Evolutionary conservation across 2,113 vertebrate species (phyloP), one percentile per base, ranked within the genome.

Genomic region (Maccullochella peelii): DNA sequence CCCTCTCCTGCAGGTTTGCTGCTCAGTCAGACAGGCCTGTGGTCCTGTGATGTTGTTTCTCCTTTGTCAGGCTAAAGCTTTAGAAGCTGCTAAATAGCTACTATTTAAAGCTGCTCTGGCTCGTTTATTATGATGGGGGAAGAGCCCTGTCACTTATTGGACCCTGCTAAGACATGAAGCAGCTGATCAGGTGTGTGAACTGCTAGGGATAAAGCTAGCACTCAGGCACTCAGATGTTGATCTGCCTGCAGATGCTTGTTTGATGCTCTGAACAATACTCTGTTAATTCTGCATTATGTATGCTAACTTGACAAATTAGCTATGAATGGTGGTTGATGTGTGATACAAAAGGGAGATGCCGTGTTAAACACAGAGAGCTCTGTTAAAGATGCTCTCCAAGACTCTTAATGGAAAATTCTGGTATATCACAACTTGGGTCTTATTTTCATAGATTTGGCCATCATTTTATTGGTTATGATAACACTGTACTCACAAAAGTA

Each of bases 1-100:
- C 85, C 74, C 76, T 44, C 61, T 75, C 75, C 86, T 68, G 74
- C 55, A 82, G 84, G 57, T 50, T 75, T 66, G 38, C 70, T 73
- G 68, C 67, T 52, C 47, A 38, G 54, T 80, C 72, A 59, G 38
- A 38, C 57, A 10, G 54, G 40, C 52, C 77, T 66, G 72, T 57
- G 58, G 72, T 27, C 27, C 55, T 80, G 47, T 47, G 80, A 86
- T 63, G 73, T 27, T 71, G 12, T 14, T 21, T 25, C 77, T 79
- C 38, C 47, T 86, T 73, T 74, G 82, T 88, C 62, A 59, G 65
- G n/a, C 50, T 65, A 4, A 65, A 42, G 57, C 77, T 69, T 90
- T 50, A 76, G 40, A 89, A 82, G 71, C 66, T 63, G 84, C 27
- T 81, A 71, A 85, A 88, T 36, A 44, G 73, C 73, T 58, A 7